Evolutionary conservation across 2,797 vertebrate genomes (phyloP).

Genomic region (Lates japonicus): DNA sequence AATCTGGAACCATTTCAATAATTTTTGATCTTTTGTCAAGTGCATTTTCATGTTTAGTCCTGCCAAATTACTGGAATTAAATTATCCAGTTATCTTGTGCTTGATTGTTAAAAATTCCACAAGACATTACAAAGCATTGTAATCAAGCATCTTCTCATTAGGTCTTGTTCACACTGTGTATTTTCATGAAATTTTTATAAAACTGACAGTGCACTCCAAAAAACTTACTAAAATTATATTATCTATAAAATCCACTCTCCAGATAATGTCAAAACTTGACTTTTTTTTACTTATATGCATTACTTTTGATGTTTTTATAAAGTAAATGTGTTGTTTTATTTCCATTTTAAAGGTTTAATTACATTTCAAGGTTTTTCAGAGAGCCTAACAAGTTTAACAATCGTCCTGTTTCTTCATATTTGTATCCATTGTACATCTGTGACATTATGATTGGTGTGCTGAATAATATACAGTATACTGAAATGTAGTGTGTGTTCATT

Average conservation of each 20-base stretch:
- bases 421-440: not conserved
- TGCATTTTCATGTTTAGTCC: constrained; percentile 30
- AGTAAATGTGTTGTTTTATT: not conserved
- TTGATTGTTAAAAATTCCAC: constrained; percentile 12
- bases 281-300: not conserved
- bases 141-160: not conserved
- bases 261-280: not conserved
- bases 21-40: constrained; percentile 35
- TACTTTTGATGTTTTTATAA: not conserved
- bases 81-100: constrained; percentile 11
- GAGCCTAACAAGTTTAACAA: not conserved
- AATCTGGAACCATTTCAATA: constrained; percentile 38
- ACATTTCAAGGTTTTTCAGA: constrained; percentile 4
- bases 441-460: not conserved
- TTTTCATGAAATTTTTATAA: not conserved
- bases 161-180: not conserved
- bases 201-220: not conserved
- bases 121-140: not conserved
- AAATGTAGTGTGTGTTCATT: constrained; percentile 28
- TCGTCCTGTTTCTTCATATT: not conserved
- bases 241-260: not conserved
- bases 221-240: not conserved
- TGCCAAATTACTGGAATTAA: constrained; percentile 30
- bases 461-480: not conserved
- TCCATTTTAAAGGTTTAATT: not conserved